phyloP scores from a whole-genome alignment of 2,888 invertebrate genomes.

The Eupithecia abbreviata region DNA sequence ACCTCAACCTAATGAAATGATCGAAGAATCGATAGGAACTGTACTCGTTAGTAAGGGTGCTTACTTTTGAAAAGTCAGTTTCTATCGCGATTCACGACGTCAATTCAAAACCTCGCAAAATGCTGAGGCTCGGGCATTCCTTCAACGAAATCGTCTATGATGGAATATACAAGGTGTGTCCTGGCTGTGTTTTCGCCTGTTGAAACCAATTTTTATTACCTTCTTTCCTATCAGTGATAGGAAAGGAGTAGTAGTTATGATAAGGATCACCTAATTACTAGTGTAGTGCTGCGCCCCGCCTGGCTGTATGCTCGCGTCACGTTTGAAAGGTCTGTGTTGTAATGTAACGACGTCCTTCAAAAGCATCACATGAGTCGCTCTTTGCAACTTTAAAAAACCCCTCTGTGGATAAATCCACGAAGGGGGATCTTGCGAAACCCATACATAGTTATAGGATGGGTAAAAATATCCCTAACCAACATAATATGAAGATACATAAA shows the following conservation, averaged over 20 bases:
- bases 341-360: background rate
- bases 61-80: background rate
- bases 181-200: background rate
- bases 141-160: background rate
- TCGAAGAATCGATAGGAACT: no score
- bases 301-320: background rate
- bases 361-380: background rate
- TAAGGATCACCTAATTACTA: slow-evolving; percentile 4
- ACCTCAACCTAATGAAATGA: no score
- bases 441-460: background rate
- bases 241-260: background rate
- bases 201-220: background rate
- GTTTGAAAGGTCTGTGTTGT: background rate
- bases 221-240: background rate
- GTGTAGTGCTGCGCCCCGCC: background rate
- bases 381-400: background rate
- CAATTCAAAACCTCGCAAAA: background rate
- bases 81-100: background rate
- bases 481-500: background rate
- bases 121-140: background rate
- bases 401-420: no score
- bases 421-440: background rate
- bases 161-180: background rate
- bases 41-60: no score
- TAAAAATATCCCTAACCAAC: background rate